Evolutionary conservation across 2,888 invertebrate genomes (phyloP).

Genomic region (Drosophila nr. perissopoda): DNA sequence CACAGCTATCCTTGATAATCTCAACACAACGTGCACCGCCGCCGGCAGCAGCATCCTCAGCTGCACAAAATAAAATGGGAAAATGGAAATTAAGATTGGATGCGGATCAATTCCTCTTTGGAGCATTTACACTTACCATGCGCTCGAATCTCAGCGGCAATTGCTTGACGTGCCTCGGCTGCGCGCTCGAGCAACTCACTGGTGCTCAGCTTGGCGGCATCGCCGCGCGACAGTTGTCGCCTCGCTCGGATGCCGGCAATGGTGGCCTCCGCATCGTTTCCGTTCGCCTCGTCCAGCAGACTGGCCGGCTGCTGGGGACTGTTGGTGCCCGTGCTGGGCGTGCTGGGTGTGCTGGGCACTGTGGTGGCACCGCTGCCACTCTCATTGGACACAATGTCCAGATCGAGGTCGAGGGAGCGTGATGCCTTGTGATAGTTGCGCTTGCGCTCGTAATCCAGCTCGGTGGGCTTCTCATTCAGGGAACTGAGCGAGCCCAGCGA

Average conservation of each 20-base stretch:
- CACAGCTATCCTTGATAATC: slow-evolving; percentile 90
- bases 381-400: slow-evolving; percentile 84
- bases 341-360: slow-evolving; percentile 56
- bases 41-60: slow-evolving; percentile 75
- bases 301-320: slow-evolving; percentile 76
- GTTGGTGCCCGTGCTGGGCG: slow-evolving; percentile 72
- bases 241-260: slow-evolving; percentile 80
- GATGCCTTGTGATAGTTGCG: slow-evolving; percentile 84
- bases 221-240: slow-evolving; percentile 82
- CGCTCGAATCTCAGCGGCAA: slow-evolving; percentile 84
- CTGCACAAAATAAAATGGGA: slow-evolving; percentile 1
- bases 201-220: slow-evolving; percentile 83
- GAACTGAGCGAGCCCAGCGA: slow-evolving; percentile 85
- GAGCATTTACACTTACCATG: slow-evolving; percentile 70
- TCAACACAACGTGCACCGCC: slow-evolving; percentile 76
- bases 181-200: slow-evolving; percentile 84
- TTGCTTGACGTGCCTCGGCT: slow-evolving; percentile 83
- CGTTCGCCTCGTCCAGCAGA: slow-evolving; percentile 51
- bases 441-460: slow-evolving; percentile 83
- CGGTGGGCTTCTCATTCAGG: slow-evolving; percentile 83
- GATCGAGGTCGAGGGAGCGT: slow-evolving; percentile 83
- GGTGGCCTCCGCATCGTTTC: slow-evolving; percentile 72
- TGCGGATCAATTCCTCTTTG: not conserved
- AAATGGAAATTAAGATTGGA: not conserved
- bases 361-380: slow-evolving; percentile 51